Evolutionary conservation across 2,888 invertebrate species (phyloP).

Genomic region (Lasioglossum lativentre): DNA sequence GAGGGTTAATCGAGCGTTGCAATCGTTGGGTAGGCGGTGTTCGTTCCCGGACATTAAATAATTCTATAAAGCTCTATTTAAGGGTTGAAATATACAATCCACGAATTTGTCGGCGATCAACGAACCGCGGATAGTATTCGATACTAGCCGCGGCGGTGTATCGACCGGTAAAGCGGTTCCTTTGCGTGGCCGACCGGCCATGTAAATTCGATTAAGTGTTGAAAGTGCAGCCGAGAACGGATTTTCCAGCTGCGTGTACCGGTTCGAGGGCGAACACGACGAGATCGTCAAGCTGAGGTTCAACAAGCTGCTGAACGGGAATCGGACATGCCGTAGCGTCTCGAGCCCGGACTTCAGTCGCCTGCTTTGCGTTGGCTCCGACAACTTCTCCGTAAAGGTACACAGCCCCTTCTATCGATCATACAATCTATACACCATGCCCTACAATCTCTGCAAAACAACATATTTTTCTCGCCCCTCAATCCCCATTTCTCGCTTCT

Average conservation of each 20-base stretch:
- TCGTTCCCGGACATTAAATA: too few species aligned
- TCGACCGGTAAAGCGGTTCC: constrained; percentile 61
- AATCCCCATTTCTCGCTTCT: neutral
- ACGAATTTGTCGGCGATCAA: constrained; percentile 44
- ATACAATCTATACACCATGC: neutral
- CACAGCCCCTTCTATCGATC: neutral
- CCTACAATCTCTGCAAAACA: neutral
- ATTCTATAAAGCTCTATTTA: neutral
- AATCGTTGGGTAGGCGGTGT: too few species aligned
- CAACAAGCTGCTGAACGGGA: constrained; percentile 88
- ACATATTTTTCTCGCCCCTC: neutral
- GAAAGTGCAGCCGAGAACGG: constrained; percentile 68
- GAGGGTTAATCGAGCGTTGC: too few species aligned
- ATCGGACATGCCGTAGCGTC: constrained; percentile 82
- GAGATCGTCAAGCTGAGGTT: constrained; percentile 92
- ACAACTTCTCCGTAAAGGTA: constrained; percentile 82
- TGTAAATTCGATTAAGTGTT: constrained; percentile 68
- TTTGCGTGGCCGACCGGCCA: constrained; percentile 64
- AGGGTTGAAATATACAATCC: neutral
- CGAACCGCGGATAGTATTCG: constrained; percentile 26
- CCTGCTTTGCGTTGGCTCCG: constrained; percentile 81
- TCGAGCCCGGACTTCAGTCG: constrained; percentile 81
- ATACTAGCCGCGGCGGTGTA: constrained; percentile 35
- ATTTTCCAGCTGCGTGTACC: constrained; percentile 91
- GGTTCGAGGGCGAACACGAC: constrained; percentile 93